Percentiles rank a stretch among this genome's conserved stretches.
Conservation (phyloP, 2,113 vertebrate species). For the Ailurus styani region DNA sequence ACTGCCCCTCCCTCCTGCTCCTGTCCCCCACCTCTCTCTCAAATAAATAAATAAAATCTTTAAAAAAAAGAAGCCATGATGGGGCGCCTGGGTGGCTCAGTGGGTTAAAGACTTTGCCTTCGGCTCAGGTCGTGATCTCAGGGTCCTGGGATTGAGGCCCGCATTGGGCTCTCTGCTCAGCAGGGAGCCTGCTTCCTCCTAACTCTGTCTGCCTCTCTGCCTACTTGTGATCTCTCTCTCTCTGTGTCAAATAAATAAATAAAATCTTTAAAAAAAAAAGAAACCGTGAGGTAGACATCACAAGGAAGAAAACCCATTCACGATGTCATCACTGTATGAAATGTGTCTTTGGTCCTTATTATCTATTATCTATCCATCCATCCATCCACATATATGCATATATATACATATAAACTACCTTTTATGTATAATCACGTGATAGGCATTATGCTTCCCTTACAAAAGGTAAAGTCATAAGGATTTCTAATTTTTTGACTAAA, state of each 20-base stretch:
- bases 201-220: too few relatives aligned
- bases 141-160: too few relatives aligned
- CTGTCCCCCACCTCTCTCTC: not conserved
- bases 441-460: not conserved
- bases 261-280: not conserved
- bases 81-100: too few relatives aligned
- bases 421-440: not conserved
- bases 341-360: not conserved
- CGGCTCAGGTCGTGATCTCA: too few relatives aligned
- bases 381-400: not conserved
- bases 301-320: not conserved
- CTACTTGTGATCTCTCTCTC: too few relatives aligned
- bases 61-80: not conserved
- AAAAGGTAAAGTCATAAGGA: not conserved
- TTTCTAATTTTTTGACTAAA: not conserved
- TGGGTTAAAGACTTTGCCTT: too few relatives aligned
- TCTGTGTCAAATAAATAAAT: not conserved
- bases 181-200: too few relatives aligned
- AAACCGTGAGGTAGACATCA: not conserved
- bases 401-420: not conserved
- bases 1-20: not conserved
- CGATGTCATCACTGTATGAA: not conserved
- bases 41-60: too few relatives aligned
- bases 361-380: not conserved
- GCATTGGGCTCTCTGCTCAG: too few relatives aligned